Base-by-base conservation (phyloP, 2,888 invertebrate species). In the Oscheius sp. region DNA sequence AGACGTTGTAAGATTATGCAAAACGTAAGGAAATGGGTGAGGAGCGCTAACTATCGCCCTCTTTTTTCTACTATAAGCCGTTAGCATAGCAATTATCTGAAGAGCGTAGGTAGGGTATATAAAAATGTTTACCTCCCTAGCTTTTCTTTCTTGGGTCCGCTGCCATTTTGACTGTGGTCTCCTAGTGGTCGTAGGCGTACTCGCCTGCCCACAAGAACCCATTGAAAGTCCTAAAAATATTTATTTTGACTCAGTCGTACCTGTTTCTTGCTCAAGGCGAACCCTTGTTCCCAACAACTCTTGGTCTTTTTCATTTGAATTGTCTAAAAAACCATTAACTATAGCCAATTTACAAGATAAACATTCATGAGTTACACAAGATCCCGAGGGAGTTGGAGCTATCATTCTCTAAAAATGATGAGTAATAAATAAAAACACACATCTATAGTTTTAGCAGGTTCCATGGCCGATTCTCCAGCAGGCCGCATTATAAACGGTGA, bases 301-400 rank as follows among this genome's bases (percentile, higher is more conserved):
- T 2, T 41, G 22, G n/a, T 38, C 41, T 14, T 36, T 33, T 14
- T 50, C 33, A 4, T 9, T 28, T 0, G 71, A 62, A 59, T 68
- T 68, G 20, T 62, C 68, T 26, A 72, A 17, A 44, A 74, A 73
- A 8, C 75, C 75, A 44, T 76, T 69, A 24, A 77, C 47, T 32
- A 77, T 67, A 28, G 69, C 45, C 67, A 78, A 67, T 67, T 78
- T 78, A 62, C 78, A 78, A 54, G 71, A 64, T 70, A 72, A 68
- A 67, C 78, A 78, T 24, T 71, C 59, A 36, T 41, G 54, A 20
- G 59, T 30, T 14, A 32, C 44, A 20, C 62, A 67, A 20, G 47
- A 32, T 8, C 62, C 32, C 1, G n/a, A 8, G 2, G 28, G 14
- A 1, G 59, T 9, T 24, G 59, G 59, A 12, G 44, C 24, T 41